These are phyloP conservation scores for Caenorhabditis sp. DNA, from an alignment of 2,888 invertebrate species.

Conservation along the genomic window DNA sequence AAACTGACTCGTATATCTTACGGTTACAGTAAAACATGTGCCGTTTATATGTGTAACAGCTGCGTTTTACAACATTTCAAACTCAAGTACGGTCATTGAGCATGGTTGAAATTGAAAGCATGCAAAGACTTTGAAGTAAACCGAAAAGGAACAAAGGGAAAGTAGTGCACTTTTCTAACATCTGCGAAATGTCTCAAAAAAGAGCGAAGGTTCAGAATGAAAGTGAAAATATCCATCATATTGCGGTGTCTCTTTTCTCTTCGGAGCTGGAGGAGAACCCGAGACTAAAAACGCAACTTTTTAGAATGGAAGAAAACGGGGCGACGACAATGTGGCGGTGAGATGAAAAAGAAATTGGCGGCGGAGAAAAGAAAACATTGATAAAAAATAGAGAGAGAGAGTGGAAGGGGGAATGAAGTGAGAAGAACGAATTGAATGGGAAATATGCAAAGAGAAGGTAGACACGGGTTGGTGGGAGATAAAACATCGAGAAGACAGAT, in stretches of 20 bases:
- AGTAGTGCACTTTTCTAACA: background rate
- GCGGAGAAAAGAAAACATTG: slow-evolving; percentile 62
- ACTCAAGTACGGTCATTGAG: too few species aligned
- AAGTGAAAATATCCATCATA: slow-evolving; percentile 30
- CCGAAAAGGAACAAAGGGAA: background rate
- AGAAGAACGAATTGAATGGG: slow-evolving; percentile 12
- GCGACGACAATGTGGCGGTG: slow-evolving; percentile 47
- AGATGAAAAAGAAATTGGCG: slow-evolving; percentile 50
- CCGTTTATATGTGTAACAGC: too few species aligned
- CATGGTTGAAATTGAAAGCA: too few species aligned
- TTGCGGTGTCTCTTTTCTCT: background rate
- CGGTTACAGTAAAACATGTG: too few species aligned
- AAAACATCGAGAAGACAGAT: background rate
- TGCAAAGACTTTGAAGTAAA: too few species aligned
- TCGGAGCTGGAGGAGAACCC: background rate
- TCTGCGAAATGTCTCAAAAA: background rate
- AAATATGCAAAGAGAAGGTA: background rate
- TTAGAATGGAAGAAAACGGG: slow-evolving; percentile 25
- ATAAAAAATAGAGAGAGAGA: slow-evolving; percentile 48
- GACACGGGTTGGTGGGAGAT: background rate
- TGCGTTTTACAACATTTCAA: too few species aligned
- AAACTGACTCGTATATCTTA: too few species aligned
- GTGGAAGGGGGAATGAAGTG: slow-evolving; percentile 36
- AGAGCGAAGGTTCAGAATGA: background rate
- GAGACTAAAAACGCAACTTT: slow-evolving; percentile 56